A percentile compares a stretch with the other conserved stretches of the same genome.
Conservation (phyloP, 2,797 vertebrate genomes). For the Myoxocephalus aenaeus region DNA sequence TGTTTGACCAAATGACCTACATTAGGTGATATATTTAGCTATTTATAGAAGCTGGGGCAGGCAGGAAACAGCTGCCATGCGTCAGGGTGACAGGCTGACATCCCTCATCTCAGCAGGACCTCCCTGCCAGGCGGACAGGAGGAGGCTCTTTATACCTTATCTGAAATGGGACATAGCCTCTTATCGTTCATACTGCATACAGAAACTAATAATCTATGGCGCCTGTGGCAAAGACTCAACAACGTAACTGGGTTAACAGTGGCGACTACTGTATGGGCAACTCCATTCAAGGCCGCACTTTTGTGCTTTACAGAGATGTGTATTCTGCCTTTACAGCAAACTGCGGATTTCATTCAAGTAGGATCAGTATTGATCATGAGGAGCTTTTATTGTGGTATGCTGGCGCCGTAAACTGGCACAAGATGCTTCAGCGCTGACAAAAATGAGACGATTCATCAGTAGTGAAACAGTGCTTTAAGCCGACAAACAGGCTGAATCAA, state of each 20-base stretch:
- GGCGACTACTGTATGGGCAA: conserved; percentile 52
- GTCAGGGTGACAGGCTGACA: conserved; percentile 81
- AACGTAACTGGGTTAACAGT: conserved; percentile 76
- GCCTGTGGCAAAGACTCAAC: conserved; percentile 73
- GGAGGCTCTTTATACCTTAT: conserved; percentile 72
- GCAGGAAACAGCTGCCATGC: conserved; percentile 82
- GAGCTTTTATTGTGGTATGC: conserved; percentile 58
- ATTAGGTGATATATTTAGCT: conserved; percentile 80
- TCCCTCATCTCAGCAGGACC: conserved; percentile 82
- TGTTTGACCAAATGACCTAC: conserved; percentile 83
- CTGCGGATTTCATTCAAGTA: conserved; percentile 56
- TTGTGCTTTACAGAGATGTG: conserved; percentile 42
- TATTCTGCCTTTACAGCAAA: conserved; percentile 42
- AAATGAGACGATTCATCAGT: conserved; percentile 45
- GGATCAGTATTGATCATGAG: conserved; percentile 62
- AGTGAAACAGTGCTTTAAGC: conserved; percentile 43
- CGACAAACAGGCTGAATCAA: conserved; percentile 65
- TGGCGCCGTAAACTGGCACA: conserved; percentile 47
- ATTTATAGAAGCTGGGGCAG: conserved; percentile 79
- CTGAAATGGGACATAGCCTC: conserved; percentile 72
- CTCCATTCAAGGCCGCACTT: conserved; percentile 43
- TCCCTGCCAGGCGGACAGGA: conserved; percentile 76
- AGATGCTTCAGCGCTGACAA: conserved; percentile 45
- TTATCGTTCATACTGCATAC: conserved; percentile 74
- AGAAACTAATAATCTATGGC: conserved; percentile 74